Evolutionary conservation across 2,113 vertebrate species (phyloP).

Genomic region (Bungarus multicinctus): DNA sequence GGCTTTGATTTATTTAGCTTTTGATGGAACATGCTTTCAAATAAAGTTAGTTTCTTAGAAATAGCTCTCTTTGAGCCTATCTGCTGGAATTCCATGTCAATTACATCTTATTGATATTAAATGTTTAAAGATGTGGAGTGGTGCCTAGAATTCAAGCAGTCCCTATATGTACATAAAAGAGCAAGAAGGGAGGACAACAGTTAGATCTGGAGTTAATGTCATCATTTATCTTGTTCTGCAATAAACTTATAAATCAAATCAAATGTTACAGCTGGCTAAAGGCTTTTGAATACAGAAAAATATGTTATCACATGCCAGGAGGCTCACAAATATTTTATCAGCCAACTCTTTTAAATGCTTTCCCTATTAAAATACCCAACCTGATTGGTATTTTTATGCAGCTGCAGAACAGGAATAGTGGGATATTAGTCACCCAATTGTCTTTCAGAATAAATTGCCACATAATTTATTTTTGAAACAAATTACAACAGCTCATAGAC

Average conservation of each 20-base stretch:
- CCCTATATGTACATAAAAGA: slow-evolving; percentile 31
- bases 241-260: slow-evolving; percentile 45
- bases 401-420: slow-evolving; percentile 29
- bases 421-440: slow-evolving; percentile 48
- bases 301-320: slow-evolving; percentile 38
- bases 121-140: slow-evolving; percentile 50
- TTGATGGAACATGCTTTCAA: not conserved
- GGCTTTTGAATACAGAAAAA: slow-evolving; percentile 31
- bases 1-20: slow-evolving; percentile 27
- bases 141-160: slow-evolving; percentile 29
- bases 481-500: slow-evolving; percentile 48
- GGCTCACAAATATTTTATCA: slow-evolving; percentile 56
- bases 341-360: slow-evolving; percentile 49
- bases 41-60: slow-evolving; percentile 21
- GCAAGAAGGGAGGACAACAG: slow-evolving; percentile 5
- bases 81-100: slow-evolving; percentile 37
- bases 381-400: slow-evolving; percentile 45
- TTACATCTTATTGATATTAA: slow-evolving; percentile 49
- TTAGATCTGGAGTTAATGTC: slow-evolving; percentile 37
- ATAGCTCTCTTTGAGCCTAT: not conserved
- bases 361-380: slow-evolving; percentile 55
- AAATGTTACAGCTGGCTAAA: slow-evolving; percentile 38
- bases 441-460: slow-evolving; percentile 48
- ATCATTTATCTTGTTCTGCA: slow-evolving; percentile 32
- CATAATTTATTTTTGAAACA: slow-evolving; percentile 50